Conservation (phyloP, 2,888 invertebrate genomes). For the Drosophila paracracens region DNA sequence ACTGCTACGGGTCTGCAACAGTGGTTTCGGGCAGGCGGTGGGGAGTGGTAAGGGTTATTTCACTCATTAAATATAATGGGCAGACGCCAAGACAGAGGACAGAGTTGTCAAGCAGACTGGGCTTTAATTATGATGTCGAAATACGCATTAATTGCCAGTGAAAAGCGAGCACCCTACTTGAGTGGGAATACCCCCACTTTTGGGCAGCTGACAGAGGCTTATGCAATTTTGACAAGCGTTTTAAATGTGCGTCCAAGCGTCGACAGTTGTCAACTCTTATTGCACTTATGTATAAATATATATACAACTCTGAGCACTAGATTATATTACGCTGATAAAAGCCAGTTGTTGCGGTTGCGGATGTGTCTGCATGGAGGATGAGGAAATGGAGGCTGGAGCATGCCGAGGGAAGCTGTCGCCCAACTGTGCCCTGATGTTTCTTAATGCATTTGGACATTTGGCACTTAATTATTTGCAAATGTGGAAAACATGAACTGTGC, state of each 20-base stretch:
- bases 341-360: constrained; percentile 37
- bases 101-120: constrained; percentile 54
- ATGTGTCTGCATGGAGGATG: not conserved
- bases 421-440: constrained; percentile 51
- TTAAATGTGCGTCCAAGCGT: constrained; percentile 71
- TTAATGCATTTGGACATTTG: constrained; percentile 70
- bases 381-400: not conserved
- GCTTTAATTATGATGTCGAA: constrained; percentile 80
- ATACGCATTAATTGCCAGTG: constrained; percentile 77
- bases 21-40: not conserved
- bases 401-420: constrained; percentile 29
- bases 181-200: constrained; percentile 15
- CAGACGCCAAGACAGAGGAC: constrained; percentile 68
- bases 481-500: constrained; percentile 34
- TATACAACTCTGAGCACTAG: constrained; percentile 56
- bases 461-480: constrained; percentile 77
- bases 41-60: constrained; percentile 22
- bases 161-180: constrained; percentile 54
- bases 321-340: constrained; percentile 59
- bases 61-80: constrained; percentile 72
- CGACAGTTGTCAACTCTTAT: constrained; percentile 77
- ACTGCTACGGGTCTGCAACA: constrained; percentile 30
- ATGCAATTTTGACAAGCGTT: constrained; percentile 75
- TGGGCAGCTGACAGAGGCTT: constrained; percentile 61
- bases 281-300: constrained; percentile 27